phyloP scores from a whole-genome alignment of 2,113 vertebrate genomes.

The Orcinus orca region DNA sequence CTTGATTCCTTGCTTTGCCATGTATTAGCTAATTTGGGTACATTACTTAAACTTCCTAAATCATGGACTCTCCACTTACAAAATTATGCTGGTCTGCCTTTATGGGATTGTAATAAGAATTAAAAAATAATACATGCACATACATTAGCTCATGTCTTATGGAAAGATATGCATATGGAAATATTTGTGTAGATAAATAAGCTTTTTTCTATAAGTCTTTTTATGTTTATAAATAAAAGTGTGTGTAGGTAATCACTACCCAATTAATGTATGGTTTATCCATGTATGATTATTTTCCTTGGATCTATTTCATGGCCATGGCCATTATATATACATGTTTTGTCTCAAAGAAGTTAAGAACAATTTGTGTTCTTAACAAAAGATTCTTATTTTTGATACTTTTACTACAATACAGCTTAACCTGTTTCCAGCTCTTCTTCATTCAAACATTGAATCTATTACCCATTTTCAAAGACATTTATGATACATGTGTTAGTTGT shows the following conservation, averaged over 20 bases:
- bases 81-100: neutral
- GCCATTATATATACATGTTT: neutral
- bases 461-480: constrained; percentile 43
- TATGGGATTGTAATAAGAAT: neutral
- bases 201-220: neutral
- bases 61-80: neutral
- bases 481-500: constrained; percentile 1
- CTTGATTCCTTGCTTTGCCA: neutral
- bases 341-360: neutral
- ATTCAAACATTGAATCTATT: constrained; percentile 9
- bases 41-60: neutral
- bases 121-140: neutral
- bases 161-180: neutral
- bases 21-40: neutral
- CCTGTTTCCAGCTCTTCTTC: neutral
- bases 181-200: neutral
- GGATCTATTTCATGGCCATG: neutral
- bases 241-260: neutral
- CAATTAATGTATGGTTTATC: neutral
- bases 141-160: neutral
- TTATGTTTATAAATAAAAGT: neutral
- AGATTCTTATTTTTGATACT: neutral
- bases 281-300: neutral
- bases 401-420: neutral
- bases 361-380: neutral